Evolutionary conservation across 2,113 vertebrate species (phyloP).

Genomic region (Catharus fuscescens): DNA sequence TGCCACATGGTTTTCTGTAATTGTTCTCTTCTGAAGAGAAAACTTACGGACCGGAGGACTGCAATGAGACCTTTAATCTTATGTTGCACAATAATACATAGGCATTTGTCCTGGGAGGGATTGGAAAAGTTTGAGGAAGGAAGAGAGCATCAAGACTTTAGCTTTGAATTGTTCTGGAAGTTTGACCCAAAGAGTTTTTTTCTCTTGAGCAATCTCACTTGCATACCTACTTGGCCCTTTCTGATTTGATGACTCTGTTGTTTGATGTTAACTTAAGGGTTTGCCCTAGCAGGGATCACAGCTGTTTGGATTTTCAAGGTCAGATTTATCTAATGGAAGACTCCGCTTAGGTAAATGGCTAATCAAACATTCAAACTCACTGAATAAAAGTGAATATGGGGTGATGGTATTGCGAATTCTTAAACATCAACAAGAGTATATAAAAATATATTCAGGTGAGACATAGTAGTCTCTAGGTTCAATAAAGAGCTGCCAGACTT

Average conservation of each 20-base stretch:
- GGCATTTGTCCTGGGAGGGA: neutral
- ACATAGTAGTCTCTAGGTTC: neutral
- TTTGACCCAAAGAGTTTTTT: neutral
- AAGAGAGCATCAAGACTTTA: neutral
- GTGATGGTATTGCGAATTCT: neutral
- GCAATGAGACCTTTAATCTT: neutral
- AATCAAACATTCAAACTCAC: neutral
- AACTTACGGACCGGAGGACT: accelerated
- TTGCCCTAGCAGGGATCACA: neutral
- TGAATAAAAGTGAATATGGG: neutral
- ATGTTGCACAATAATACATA: neutral
- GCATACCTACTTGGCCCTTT: neutral
- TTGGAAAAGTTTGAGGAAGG: neutral
- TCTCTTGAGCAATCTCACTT: neutral
- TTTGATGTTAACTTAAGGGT: neutral
- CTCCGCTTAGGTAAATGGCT: neutral
- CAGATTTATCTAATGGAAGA: neutral
- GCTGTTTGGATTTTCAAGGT: neutral
- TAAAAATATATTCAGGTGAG: neutral
- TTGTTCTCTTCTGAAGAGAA: neutral
- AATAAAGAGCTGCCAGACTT: neutral
- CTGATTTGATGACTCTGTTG: neutral
- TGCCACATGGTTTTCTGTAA: neutral
- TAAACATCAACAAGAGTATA: neutral
- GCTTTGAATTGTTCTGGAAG: neutral